phyloP scores from a whole-genome alignment of 2,797 vertebrate species.

The Acestrorhynchus altus region DNA sequence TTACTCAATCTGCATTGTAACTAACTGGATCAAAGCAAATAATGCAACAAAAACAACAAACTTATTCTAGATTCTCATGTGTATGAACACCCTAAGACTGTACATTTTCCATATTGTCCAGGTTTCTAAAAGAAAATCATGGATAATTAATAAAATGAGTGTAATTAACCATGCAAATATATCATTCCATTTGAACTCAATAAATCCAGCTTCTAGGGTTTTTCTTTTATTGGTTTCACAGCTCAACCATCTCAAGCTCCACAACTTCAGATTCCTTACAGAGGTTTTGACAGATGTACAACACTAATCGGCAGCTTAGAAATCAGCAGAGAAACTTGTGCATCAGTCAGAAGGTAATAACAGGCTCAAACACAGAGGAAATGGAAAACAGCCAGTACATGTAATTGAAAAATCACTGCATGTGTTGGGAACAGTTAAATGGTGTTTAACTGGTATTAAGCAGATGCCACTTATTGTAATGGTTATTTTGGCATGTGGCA shows the following conservation, averaged over 20 bases:
- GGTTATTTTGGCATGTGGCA: constrained; percentile 62
- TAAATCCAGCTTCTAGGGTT: not conserved
- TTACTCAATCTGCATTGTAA: too few species aligned
- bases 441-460: constrained; percentile 59
- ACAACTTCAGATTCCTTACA: not conserved
- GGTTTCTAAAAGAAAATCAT: too few species aligned
- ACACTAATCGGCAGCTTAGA: not conserved
- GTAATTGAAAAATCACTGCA: constrained; percentile 61
- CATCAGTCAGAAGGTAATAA: constrained; percentile 29
- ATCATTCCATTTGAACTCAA: too few species aligned
- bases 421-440: constrained; percentile 48
- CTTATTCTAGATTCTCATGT: too few species aligned
- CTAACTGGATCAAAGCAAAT: too few species aligned
- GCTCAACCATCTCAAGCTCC: constrained; percentile 8
- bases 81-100: too few species aligned
- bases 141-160: too few species aligned
- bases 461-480: constrained; percentile 58
- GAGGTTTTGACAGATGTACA: not conserved
- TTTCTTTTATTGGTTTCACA: constrained; percentile 5
- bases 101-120: too few species aligned
- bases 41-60: too few species aligned
- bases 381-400: constrained; percentile 25
- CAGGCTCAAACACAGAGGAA: constrained; percentile 3
- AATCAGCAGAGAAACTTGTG: not conserved
- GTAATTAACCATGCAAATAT: too few species aligned